Percentiles rank a stretch among this genome's conserved stretches.
Conservation (phyloP, 2,113 vertebrate genomes). For the Ciconia stormi region DNA sequence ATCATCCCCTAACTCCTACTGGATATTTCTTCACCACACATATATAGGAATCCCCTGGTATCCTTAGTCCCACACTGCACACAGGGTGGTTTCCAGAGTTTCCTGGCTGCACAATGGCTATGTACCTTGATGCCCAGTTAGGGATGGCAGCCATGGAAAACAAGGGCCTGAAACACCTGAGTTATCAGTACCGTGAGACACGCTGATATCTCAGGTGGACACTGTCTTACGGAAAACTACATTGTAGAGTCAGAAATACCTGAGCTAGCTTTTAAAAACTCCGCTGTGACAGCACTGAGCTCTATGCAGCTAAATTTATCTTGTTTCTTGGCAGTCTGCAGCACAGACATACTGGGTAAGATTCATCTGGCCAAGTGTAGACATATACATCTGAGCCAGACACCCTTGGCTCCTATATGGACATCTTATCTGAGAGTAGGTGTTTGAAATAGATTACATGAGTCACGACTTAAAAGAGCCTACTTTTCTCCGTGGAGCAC, state of each 20-base stretch:
- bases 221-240: neutral
- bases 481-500: neutral
- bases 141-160: neutral
- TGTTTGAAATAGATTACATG: conserved; percentile 50
- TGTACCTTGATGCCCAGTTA: neutral
- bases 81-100: neutral
- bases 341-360: conserved; percentile 24
- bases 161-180: neutral
- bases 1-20: neutral
- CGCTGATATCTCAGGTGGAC: neutral
- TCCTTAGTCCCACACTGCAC: neutral
- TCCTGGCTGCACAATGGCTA: neutral
- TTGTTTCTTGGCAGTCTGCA: conserved; percentile 31
- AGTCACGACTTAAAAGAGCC: conserved; percentile 30
- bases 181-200: neutral
- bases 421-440: conserved; percentile 34
- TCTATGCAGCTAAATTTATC: conserved; percentile 29
- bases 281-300: neutral
- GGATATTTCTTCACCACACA: neutral
- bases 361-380: conserved; percentile 55
- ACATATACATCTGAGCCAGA: conserved; percentile 48
- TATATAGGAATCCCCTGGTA: neutral
- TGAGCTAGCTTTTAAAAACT: conserved; percentile 18
- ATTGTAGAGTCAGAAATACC: neutral
- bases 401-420: conserved; percentile 55